phyloP scores from a whole-genome alignment of 1,140 invertebrate species.

The Macrosteles quadrilineatus region DNA sequence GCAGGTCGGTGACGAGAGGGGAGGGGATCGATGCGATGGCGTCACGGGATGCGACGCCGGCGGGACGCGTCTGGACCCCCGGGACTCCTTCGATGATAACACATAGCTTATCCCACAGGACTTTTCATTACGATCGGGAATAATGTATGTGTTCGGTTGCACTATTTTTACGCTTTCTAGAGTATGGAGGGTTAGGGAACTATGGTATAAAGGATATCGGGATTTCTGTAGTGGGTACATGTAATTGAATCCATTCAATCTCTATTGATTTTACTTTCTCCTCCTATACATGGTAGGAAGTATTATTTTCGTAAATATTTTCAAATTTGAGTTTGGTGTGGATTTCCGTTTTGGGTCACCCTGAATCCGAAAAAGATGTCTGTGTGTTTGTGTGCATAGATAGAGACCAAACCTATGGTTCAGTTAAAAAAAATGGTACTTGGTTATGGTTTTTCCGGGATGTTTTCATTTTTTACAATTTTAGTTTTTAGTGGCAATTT shows the following conservation, averaged over 20 bases:
- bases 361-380: too few relatives aligned
- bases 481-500: too few relatives aligned
- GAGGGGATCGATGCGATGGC: slow-evolving; percentile 12
- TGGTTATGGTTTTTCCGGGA: too few relatives aligned
- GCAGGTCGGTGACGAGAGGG: not conserved
- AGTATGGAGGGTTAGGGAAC: not conserved
- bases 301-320: too few relatives aligned
- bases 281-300: too few relatives aligned
- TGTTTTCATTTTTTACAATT: too few relatives aligned
- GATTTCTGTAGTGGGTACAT: not conserved
- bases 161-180: not conserved
- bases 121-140: not conserved
- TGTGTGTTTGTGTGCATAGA: too few relatives aligned
- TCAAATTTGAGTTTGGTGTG: too few relatives aligned
- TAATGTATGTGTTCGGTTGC: not conserved
- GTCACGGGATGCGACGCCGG: not conserved
- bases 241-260: not conserved
- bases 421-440: too few relatives aligned
- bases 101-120: not conserved
- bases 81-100: not conserved
- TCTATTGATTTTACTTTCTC: too few relatives aligned
- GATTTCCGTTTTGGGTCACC: too few relatives aligned
- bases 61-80: not conserved
- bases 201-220: not conserved
- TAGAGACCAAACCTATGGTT: too few relatives aligned